These are phyloP conservation scores for Aurelia aurita DNA, from an alignment of 30 jellyfish, hydroid and myxozoan genomes.

Conservation along the genomic window DNA sequence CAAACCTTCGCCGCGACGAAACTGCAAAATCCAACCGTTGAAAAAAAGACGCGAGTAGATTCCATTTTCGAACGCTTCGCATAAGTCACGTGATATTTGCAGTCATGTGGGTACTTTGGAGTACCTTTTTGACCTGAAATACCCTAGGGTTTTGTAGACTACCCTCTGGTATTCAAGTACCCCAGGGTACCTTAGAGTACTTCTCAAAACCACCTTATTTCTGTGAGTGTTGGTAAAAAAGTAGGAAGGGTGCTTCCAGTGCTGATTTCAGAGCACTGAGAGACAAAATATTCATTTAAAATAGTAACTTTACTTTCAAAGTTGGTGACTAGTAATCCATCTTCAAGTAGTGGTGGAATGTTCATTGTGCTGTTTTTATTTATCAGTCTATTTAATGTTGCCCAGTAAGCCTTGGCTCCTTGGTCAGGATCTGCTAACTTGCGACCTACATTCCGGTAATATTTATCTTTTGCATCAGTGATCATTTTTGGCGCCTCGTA, in stretches of 20 bases:
- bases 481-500: constrained; percentile 15
- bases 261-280: not conserved
- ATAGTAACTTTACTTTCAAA: constrained; percentile 2
- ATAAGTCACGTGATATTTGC: too few relatives aligned
- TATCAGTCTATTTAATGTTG: constrained; percentile 18
- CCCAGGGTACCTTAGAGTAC: too few relatives aligned
- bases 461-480: constrained; percentile 22
- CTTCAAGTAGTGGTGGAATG: not conserved
- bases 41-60: too few relatives aligned
- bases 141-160: too few relatives aligned
- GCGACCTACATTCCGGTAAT: not conserved
- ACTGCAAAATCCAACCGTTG: too few relatives aligned
- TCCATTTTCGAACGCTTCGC: too few relatives aligned
- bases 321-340: constrained; percentile 22
- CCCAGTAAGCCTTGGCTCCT: not conserved
- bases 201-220: too few relatives aligned
- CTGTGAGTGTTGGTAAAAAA: too few relatives aligned
- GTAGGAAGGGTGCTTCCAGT: constrained; percentile 45
- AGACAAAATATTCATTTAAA: not conserved
- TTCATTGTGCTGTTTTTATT: not conserved
- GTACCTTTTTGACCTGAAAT: too few relatives aligned
- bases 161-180: too few relatives aligned
- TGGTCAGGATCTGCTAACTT: constrained; percentile 14
- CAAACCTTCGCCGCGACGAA: too few relatives aligned
- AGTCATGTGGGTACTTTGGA: too few relatives aligned